Percentiles rank a stretch among this genome's conserved stretches.
phyloP scores from a whole-genome alignment of 2,113 vertebrate species.

The Sorex fumeus region DNA sequence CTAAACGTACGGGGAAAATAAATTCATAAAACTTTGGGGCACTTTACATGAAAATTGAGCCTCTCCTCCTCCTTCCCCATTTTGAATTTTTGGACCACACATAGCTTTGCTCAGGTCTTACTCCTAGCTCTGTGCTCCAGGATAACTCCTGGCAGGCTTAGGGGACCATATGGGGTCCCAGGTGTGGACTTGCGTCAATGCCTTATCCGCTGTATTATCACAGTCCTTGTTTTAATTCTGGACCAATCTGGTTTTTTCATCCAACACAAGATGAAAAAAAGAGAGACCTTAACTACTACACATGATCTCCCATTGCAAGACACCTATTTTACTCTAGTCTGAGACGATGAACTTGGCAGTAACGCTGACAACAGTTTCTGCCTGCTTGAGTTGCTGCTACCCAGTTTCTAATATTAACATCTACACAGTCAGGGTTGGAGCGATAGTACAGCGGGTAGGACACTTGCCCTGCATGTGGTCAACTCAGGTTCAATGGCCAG shows the following conservation, averaged over 20 bases:
- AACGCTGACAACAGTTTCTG: not conserved
- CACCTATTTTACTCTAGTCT: not conserved
- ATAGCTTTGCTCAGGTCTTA: too few species aligned
- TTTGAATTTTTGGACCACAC: too few species aligned
- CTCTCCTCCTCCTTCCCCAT: too few species aligned
- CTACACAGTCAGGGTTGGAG: not conserved
- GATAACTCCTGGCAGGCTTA: too few species aligned
- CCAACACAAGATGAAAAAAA: not conserved
- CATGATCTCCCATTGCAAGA: too few species aligned
- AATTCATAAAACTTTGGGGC: not conserved
- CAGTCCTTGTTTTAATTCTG: not conserved
- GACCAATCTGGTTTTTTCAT: not conserved
- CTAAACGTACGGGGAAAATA: not conserved
- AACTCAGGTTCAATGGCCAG: too few species aligned
- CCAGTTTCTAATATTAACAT: not conserved
- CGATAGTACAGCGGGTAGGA: too few species aligned
- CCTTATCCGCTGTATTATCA: too few species aligned
- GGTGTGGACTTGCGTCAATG: too few species aligned
- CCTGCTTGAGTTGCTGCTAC: not conserved
- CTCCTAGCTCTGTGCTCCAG: too few species aligned
- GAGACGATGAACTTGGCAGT: not conserved
- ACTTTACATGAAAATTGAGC: not conserved
- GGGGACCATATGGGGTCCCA: too few species aligned
- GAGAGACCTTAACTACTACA: not conserved
- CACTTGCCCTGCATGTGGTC: too few species aligned